Conservation (phyloP, 1,140 invertebrate species). For the Carcinoscorpius rotundicauda region DNA sequence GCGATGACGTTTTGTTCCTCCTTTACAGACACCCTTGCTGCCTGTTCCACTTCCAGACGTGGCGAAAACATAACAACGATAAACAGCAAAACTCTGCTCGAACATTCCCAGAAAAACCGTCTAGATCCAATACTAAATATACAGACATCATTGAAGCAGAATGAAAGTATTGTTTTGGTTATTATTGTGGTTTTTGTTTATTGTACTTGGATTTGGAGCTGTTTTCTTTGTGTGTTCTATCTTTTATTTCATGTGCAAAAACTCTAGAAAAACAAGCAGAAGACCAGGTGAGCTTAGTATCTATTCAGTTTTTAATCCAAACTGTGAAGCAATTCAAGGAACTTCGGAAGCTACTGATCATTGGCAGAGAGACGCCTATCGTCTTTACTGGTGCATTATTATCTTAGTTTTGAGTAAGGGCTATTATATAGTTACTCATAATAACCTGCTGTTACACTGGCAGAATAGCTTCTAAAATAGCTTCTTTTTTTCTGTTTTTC, state of each 20-base stretch:
- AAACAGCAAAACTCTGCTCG: no score
- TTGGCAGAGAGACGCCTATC: no score
- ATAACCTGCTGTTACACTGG: no score
- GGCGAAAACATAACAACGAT: no score
- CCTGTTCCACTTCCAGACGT: slow-evolving; percentile 33
- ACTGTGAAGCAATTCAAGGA: slow-evolving; percentile 83
- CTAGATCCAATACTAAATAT: no score
- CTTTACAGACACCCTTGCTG: slow-evolving; percentile 33
- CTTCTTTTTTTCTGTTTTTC: no score
- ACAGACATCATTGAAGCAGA: no score
- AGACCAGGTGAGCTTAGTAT: slow-evolving; percentile 69
- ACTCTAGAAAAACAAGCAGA: slow-evolving; percentile 59
- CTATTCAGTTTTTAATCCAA: slow-evolving; percentile 94
- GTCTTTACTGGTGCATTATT: no score
- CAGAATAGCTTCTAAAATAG: no score
- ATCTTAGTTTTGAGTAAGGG: no score
- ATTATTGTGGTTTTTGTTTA: slow-evolving; percentile 49
- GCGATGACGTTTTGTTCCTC: slow-evolving; percentile 32
- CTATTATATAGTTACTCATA: no score
- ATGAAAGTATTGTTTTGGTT: slow-evolving; percentile 45
- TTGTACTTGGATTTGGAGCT: slow-evolving; percentile 75
- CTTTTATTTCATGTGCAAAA: slow-evolving; percentile 67
- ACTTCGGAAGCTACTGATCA: slow-evolving; percentile 49
- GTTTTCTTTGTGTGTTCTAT: slow-evolving; percentile 72
- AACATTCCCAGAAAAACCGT: no score